Base-by-base conservation (phyloP, 2,113 vertebrate species). In the Corythoichthys intestinalis region DNA sequence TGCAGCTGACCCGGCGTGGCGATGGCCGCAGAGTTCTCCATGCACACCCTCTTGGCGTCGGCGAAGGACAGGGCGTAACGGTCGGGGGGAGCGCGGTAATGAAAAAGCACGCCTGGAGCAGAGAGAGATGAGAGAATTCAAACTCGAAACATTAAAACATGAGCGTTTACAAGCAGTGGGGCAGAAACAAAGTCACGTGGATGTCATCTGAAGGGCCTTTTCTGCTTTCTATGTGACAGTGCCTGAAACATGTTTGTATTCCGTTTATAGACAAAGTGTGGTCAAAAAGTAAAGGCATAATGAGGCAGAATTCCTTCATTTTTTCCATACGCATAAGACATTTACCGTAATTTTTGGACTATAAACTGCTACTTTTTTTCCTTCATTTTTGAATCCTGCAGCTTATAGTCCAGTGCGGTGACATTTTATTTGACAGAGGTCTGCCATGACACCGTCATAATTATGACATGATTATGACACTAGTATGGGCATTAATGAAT, bases 101-200 rank as follows among this genome's bases (percentile, higher is more conserved):
- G 97, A 86, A 98, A 99, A 12, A 98, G 94, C 0, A 96, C 94
- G 8, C 97, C 96, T 98, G 80, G 66, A 41, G 2, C 6, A 11
- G 37, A 50, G 14, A 68, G 64, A 72, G 52, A 70, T 3, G n/a
- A 78, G 79, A 48, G 71, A 69, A 44, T 52, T 37, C 62, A 82
- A 75, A 71, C 63, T 63, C 44, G 58, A 53, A 52, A 53, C n/a
- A 59, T 48, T 50, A 47, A 62, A 73, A 79, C 69, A 75, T 0
- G 54, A 72, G 48, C 67, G 65, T 39, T 57, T 59, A 69, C 72
- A 69, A 4, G 13, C 2, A 8, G 6, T 72, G 57, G 6, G 41
- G 64, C 46, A 64, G 38, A 70, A 73, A 80, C 41, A 69, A 68
- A 77, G 59, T 71, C 69, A 62, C 65, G 17, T n/a, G 54, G 70